These are phyloP conservation scores for Eublepharis macularius DNA, from an alignment of 2,113 vertebrate genomes.

Conservation along the genomic window DNA sequence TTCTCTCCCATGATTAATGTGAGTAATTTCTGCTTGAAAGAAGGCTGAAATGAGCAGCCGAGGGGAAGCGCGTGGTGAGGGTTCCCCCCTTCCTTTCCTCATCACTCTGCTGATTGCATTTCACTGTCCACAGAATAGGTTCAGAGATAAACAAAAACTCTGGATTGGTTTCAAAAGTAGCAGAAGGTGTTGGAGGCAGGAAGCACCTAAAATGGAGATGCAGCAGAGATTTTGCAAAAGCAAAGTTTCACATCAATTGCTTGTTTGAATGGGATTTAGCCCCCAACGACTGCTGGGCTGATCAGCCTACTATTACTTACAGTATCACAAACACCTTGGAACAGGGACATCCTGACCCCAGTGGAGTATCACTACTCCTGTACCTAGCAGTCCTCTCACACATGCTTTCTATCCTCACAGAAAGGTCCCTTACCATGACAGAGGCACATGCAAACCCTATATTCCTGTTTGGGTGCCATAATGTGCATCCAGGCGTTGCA, in stretches of 20 bases:
- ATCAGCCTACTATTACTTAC: not conserved
- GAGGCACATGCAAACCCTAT: not conserved
- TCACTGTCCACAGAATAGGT: slow-evolving; percentile 52
- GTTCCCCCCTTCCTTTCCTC: slow-evolving; percentile 38
- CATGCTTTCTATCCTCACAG: not conserved
- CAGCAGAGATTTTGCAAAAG: not conserved
- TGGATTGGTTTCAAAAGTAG: slow-evolving; percentile 60
- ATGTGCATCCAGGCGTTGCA: not conserved
- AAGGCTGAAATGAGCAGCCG: slow-evolving; percentile 69
- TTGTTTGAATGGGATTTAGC: not conserved
- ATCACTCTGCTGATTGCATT: slow-evolving; percentile 53
- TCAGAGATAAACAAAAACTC: slow-evolving; percentile 41
- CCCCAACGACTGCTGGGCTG: not conserved
- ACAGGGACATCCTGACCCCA: no score
- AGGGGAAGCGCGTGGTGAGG: slow-evolving; percentile 56
- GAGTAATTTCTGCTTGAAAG: slow-evolving; percentile 68
- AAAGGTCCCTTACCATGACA: not conserved
- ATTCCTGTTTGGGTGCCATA: not conserved
- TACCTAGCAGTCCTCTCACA: not conserved
- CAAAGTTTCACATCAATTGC: not conserved
- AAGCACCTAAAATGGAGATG: slow-evolving; percentile 11
- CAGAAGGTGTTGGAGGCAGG: slow-evolving; percentile 61
- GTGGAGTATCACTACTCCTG: not conserved
- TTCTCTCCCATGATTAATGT: slow-evolving; percentile 68
- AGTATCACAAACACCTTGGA: not conserved